Conservation (phyloP, 2,888 invertebrate species). For the Sesamia inferens region DNA sequence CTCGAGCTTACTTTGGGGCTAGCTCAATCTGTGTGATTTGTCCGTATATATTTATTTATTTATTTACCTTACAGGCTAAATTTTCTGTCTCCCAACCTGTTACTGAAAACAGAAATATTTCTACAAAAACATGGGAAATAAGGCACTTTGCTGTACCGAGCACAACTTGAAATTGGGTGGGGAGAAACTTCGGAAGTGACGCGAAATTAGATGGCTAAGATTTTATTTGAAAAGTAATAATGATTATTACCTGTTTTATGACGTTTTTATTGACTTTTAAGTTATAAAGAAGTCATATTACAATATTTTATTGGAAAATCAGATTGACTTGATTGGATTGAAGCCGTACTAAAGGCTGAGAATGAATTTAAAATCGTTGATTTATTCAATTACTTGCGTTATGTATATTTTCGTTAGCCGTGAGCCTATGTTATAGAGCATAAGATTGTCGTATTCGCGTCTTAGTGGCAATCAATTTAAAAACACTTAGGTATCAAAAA, state of each 20-base stretch:
- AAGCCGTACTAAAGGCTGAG: not conserved
- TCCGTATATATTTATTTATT: too few species aligned
- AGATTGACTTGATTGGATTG: not conserved
- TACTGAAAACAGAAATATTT: slow-evolving; percentile 50
- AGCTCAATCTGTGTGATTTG: too few species aligned
- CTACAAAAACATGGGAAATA: slow-evolving; percentile 43
- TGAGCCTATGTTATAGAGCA: too few species aligned
- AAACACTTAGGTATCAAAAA: not conserved
- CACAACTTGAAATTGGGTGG: slow-evolving; percentile 49
- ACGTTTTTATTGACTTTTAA: slow-evolving; percentile 2
- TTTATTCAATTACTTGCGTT: too few species aligned
- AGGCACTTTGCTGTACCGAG: slow-evolving; percentile 13
- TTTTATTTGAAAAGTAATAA: slow-evolving; percentile 25
- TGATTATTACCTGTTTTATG: slow-evolving; percentile 1
- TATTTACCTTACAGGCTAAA: slow-evolving; percentile 17
- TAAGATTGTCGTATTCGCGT: not conserved
- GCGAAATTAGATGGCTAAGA: slow-evolving; percentile 34
- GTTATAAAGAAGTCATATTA: slow-evolving; percentile 5
- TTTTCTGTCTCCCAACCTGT: slow-evolving; percentile 48
- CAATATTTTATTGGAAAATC: not conserved
- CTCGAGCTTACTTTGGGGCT: too few species aligned
- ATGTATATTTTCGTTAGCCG: not conserved
- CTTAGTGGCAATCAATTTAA: not conserved
- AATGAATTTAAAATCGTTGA: not conserved
- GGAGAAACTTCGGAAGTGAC: slow-evolving; percentile 22